phyloP scores from a whole-genome alignment of 2,113 vertebrate genomes.

The Anolis sagrei region DNA sequence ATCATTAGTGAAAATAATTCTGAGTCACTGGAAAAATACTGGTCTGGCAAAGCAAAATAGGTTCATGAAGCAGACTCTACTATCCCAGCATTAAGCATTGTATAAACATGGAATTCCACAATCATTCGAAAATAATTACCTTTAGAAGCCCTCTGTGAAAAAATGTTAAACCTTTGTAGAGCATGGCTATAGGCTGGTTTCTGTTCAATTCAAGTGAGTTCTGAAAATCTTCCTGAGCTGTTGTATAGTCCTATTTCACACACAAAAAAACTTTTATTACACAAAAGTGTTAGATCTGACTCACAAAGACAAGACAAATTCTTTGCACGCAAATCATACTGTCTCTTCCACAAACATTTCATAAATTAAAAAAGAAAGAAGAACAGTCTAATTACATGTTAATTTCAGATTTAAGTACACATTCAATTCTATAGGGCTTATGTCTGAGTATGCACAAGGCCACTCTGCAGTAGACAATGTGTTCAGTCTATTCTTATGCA shows the following conservation, averaged over 20 bases:
- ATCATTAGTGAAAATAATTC: not conserved
- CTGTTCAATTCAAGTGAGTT: constrained; percentile 92
- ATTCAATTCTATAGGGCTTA: not conserved
- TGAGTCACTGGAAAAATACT: not conserved
- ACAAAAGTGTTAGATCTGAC: not conserved
- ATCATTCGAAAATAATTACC: constrained; percentile 72
- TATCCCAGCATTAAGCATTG: not conserved
- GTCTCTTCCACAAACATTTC: not conserved
- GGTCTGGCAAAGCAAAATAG: not conserved
- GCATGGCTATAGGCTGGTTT: constrained; percentile 95
- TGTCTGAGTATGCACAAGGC: not conserved
- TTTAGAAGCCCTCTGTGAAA: constrained; percentile 97
- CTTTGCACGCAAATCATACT: not conserved
- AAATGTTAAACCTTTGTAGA: constrained; percentile 97
- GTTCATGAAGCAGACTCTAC: not conserved
- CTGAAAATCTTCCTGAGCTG: constrained; percentile 95
- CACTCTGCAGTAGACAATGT: not conserved
- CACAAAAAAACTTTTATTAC: constrained; percentile 26
- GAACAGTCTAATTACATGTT: not conserved
- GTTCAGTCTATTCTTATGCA: not conserved
- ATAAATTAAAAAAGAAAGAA: not conserved
- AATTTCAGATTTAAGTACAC: not conserved
- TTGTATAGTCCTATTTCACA: constrained; percentile 88
- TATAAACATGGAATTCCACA: not conserved
- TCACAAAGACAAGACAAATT: constrained; percentile 6